Conservation (phyloP, 1,140 invertebrate genomes). For the Camponotus vicinus region DNA sequence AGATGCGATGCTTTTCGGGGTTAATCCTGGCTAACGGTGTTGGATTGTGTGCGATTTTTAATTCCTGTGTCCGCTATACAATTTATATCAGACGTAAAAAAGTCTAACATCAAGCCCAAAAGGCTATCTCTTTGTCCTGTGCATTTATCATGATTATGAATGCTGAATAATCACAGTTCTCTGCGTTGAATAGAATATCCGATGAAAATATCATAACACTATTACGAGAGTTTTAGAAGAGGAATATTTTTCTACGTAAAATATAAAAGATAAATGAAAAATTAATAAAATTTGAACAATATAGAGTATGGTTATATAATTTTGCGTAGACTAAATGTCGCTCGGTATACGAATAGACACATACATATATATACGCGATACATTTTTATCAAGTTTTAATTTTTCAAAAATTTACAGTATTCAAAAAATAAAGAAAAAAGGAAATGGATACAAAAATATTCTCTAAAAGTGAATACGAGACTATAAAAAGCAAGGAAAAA, state of each 20-base stretch:
- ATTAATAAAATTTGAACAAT: slow-evolving; percentile 26
- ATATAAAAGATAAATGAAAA: slow-evolving; percentile 2
- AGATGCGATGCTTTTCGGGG: slow-evolving; percentile 12
- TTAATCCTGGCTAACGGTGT: slow-evolving; percentile 27
- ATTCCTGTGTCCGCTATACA: background rate
- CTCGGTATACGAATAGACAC: background rate
- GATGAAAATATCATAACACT: slow-evolving; percentile 29
- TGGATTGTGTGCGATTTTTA: slow-evolving; percentile 44
- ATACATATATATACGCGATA: background rate
- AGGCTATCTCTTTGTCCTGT: slow-evolving; percentile 4
- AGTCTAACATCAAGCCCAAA: slow-evolving; percentile 30
- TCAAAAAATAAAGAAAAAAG: background rate
- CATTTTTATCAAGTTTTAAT: slow-evolving; percentile 1
- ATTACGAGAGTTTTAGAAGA: background rate
- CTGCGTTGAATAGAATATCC: slow-evolving; percentile 5
- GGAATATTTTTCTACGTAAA: background rate
- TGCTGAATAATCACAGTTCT: slow-evolving; percentile 3
- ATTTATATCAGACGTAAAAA: slow-evolving; percentile 12
- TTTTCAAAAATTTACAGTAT: slow-evolving; percentile 1
- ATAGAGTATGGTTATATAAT: background rate
- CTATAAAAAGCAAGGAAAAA: background rate
- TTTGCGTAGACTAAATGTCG: background rate
- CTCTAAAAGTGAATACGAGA: background rate
- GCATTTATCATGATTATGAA: slow-evolving; percentile 37
- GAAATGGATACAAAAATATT: background rate